Evolutionary conservation across 1,140 invertebrate species (phyloP).

Genomic region (Penaeus vannamei): DNA sequence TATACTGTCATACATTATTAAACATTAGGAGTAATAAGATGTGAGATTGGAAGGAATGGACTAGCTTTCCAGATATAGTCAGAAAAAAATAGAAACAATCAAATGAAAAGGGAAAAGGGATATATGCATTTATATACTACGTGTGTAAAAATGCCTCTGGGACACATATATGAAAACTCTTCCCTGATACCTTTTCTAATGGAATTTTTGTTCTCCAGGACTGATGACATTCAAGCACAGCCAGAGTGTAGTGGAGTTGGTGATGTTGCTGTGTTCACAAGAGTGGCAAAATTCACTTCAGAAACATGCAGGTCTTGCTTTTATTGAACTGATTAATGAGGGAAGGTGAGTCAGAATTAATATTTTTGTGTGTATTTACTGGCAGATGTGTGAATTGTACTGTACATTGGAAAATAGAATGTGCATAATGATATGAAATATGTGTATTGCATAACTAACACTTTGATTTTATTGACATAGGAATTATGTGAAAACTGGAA

Average conservation of each 20-base stretch:
- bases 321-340: conserved; percentile 99
- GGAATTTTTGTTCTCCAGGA: conserved; percentile 75
- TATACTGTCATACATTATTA: no score
- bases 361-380: background rate
- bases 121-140: background rate
- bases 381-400: background rate
- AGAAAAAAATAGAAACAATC: no score
- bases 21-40: no score
- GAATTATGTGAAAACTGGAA: no score
- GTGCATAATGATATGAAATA: background rate
- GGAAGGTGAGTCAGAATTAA: conserved; percentile 78
- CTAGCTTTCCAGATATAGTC: no score
- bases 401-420: background rate
- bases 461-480: no score
- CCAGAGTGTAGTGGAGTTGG: conserved; percentile 96
- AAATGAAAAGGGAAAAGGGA: no score
- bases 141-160: background rate
- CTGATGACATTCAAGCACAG: conserved; percentile 97
- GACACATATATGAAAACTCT: background rate
- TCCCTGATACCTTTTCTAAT: background rate
- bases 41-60: no score
- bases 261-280: conserved; percentile 99
- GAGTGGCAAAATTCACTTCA: conserved; percentile 99
- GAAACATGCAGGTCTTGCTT: conserved; percentile 98
- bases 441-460: background rate